Conservation (phyloP, 2,797 vertebrate genomes). For the Dicrostonyx torquatus region DNA sequence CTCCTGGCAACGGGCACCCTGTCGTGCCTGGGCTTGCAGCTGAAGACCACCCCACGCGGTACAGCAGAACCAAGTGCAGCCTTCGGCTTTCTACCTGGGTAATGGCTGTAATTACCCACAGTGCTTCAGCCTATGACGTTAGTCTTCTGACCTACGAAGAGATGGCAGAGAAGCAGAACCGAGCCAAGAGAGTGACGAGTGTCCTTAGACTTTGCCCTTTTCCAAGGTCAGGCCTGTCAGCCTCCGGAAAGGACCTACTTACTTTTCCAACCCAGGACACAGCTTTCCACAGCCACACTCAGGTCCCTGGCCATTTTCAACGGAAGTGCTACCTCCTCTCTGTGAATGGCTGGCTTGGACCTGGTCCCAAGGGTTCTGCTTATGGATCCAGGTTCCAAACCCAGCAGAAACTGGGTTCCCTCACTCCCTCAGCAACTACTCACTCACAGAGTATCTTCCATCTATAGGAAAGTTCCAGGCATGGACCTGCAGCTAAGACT, state of each 20-base stretch:
- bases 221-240: not conserved
- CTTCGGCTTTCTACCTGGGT: not conserved
- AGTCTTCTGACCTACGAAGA: not conserved
- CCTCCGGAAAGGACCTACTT: accelerated
- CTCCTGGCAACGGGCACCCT: not conserved
- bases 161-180: accelerated
- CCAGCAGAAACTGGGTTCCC: not conserved
- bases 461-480: not conserved
- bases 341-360: too few relatives aligned
- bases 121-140: not conserved
- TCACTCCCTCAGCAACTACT: not conserved
- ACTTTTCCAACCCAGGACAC: too few relatives aligned
- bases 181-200: too few relatives aligned
- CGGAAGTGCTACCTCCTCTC: accelerated
- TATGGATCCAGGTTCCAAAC: not conserved
- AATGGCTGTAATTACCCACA: not conserved
- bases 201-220: too few relatives aligned
- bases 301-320: not conserved
- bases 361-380: not conserved
- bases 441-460: not conserved
- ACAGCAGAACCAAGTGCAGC: not conserved
- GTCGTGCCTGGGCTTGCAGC: not conserved
- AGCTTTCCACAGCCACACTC: too few relatives aligned
- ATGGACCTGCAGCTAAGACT: not conserved
- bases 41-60: accelerated